phyloP scores from a whole-genome alignment of 1,140 invertebrate genomes.

The Venustaconcha ellipsiformis region DNA sequence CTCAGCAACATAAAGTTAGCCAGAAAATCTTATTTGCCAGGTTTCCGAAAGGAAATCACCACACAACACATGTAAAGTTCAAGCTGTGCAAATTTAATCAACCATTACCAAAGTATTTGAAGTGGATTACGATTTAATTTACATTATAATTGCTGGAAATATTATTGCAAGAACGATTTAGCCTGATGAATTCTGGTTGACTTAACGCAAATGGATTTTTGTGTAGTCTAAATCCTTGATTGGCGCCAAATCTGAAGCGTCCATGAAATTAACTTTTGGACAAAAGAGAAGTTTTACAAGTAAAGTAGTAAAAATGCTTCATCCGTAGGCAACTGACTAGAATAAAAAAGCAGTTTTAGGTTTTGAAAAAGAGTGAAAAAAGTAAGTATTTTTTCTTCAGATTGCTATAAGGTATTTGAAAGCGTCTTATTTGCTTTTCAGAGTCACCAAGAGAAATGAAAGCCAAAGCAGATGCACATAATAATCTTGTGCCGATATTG shows the following conservation, averaged over 20 bases:
- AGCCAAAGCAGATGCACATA: background rate
- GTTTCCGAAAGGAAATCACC: background rate
- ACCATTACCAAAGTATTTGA: background rate
- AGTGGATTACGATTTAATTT: background rate
- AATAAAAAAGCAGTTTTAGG: background rate
- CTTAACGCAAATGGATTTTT: too few relatives aligned
- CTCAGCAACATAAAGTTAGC: background rate
- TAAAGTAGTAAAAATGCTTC: background rate
- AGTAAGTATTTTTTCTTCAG: background rate
- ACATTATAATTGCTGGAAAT: background rate
- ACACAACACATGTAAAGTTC: background rate
- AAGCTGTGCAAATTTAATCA: background rate
- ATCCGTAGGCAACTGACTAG: background rate
- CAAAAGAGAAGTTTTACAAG: background rate
- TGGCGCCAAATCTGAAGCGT: background rate
- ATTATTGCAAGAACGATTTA: too few relatives aligned
- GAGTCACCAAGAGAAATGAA: background rate
- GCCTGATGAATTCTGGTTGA: too few relatives aligned
- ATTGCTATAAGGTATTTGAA: background rate
- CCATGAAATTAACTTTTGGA: background rate
- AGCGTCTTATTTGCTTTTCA: slow-evolving; percentile 4
- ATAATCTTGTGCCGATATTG: slow-evolving; percentile 16
- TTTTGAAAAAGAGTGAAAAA: background rate
- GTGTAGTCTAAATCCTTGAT: too few relatives aligned
- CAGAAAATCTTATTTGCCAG: background rate